A percentile compares a stretch with the other conserved stretches of the same genome.
These are phyloP conservation scores for Arrhopalites spinosus DNA, from an alignment of 2,888 invertebrate species.

Conservation along the genomic window DNA sequence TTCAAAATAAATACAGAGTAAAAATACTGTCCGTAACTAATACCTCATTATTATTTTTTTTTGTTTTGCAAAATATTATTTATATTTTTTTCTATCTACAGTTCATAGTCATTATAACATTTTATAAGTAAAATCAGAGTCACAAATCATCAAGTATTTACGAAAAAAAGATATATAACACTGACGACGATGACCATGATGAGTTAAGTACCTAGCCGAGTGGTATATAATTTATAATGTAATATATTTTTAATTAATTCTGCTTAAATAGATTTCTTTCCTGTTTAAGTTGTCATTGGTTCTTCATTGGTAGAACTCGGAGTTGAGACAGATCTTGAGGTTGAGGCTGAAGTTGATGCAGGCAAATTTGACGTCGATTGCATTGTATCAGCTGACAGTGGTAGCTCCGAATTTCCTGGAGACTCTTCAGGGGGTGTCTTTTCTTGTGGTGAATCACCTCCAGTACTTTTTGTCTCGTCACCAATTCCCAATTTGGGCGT, in stretches of 20 bases:
- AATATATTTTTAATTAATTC: neutral
- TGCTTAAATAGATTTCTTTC: neutral
- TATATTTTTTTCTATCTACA: no score
- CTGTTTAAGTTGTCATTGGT: constrained; percentile 6
- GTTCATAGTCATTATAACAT: no score
- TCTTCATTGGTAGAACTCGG: constrained; percentile 25
- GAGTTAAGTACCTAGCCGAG: neutral
- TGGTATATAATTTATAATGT: neutral
- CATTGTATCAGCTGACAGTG: neutral
- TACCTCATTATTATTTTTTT: neutral
- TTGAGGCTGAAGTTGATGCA: constrained; percentile 13
- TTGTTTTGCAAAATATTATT: neutral
- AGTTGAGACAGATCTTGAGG: constrained; percentile 22
- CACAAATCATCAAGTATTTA: neutral
- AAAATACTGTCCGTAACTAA: neutral
- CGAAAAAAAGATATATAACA: neutral
- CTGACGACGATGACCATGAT: neutral
- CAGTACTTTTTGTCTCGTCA: neutral
- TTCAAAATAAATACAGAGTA: neutral
- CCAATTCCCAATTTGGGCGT: neutral
- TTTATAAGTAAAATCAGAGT: neutral
- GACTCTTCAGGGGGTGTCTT: constrained; percentile 9
- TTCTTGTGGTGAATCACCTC: neutral
- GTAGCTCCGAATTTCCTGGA: no score
- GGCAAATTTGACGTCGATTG: constrained; percentile 21